These are phyloP conservation scores for Tubulanus polymorphus DNA, from an alignment of 2,888 invertebrate species.

Conservation along the genomic window DNA sequence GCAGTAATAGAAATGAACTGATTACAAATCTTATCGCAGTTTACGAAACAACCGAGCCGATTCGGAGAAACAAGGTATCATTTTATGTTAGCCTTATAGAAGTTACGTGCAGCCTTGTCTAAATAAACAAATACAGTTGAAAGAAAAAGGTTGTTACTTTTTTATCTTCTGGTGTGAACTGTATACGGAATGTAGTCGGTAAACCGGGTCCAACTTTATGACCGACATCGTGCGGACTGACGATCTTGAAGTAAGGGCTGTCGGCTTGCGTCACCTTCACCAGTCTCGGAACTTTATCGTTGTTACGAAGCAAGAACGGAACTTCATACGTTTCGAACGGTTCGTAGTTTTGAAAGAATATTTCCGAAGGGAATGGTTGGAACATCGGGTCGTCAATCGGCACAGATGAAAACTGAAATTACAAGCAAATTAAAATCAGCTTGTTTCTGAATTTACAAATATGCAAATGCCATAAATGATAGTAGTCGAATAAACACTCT, in stretches of 20 bases:
- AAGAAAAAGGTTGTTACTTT: too few relatives aligned
- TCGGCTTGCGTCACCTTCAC: slow-evolving; percentile 52
- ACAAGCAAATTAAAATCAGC: slow-evolving; percentile 3
- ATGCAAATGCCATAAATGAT: neutral
- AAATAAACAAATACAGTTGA: too few relatives aligned
- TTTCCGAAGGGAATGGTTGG: slow-evolving; percentile 53
- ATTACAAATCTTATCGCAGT: too few relatives aligned
- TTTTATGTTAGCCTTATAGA: too few relatives aligned
- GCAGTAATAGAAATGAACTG: too few relatives aligned
- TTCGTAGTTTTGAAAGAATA: slow-evolving; percentile 52
- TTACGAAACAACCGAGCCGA: too few relatives aligned
- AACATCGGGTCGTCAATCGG: slow-evolving; percentile 53
- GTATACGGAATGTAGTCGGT: slow-evolving; percentile 61
- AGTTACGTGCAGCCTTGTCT: too few relatives aligned
- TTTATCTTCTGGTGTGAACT: slow-evolving; percentile 61
- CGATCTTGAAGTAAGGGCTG: slow-evolving; percentile 53
- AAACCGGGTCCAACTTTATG: slow-evolving; percentile 69
- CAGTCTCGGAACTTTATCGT: slow-evolving; percentile 52
- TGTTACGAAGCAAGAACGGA: slow-evolving; percentile 50
- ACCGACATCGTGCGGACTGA: slow-evolving; percentile 49
- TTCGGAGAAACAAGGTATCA: too few relatives aligned
- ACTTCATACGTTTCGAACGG: slow-evolving; percentile 52
- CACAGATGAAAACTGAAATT: slow-evolving; percentile 45
- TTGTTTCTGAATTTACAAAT: neutral
- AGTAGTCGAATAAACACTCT: too few relatives aligned